Base-by-base conservation (phyloP, 1,140 invertebrate species). In the Brevipalpus yothersi region DNA sequence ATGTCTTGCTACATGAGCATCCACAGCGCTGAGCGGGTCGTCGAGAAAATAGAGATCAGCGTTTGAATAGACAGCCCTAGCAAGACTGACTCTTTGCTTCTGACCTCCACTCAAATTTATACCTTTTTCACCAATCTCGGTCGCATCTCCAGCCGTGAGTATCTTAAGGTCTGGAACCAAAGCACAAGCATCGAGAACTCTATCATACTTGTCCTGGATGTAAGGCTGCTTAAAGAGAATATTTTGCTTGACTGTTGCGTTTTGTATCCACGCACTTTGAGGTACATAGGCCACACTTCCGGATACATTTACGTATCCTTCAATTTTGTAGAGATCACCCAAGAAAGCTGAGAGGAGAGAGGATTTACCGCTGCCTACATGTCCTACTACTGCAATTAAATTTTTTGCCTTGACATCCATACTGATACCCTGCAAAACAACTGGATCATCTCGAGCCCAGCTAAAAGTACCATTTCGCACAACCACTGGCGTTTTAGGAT, bases 1-100 rank as follows among this genome's bases (percentile, higher is more conserved):
- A 68, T 94, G 88, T 72, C 88, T 88, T 11, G 87, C 86, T 17
- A 96, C 91, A 70, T 95, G 89, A 43, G 84, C 81, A 70, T 96
- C 92, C 4, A 97, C 86, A 10, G 92, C 90, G 67, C 70, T 72
- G 1, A 75, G 66, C 12, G 74, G 72, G 64, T 75, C 74, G 64
- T 75, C 71, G 21, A 72, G 56, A 10, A 73, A 65, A 60, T 70
- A 70, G 47, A 73, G 67, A 59, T 70, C 69, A 39, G 63, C 63
- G 59, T 70, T 64, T 49, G 67, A 19, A 55, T 67, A 65, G n/a
- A 60, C 43, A 12, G 67, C 63, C 56, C 66, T 69, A 31, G 66
- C 66, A 12, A 67, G 43, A 56, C 61, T 62, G n/a, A 67, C 57
- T 57, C 66, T 63, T 58, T 70, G 59, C 66, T 60, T 62, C 61